Evolutionary conservation across 92 coral and sea anemone species (phyloP).

Genomic region (Chrysogorgia sp.): DNA sequence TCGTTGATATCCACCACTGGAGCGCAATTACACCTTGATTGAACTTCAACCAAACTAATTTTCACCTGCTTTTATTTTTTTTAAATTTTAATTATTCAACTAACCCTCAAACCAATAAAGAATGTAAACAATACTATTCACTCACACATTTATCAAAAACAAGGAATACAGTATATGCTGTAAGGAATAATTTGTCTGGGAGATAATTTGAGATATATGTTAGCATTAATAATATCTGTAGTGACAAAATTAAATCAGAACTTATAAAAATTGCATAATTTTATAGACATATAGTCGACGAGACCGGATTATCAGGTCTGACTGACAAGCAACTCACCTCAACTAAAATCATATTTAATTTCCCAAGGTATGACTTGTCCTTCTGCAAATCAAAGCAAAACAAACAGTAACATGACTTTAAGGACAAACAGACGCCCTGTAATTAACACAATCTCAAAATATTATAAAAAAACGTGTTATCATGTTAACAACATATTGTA

Average conservation of each 20-base stretch:
- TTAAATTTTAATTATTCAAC: neutral
- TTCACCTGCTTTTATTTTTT: neutral
- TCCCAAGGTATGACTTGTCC: slow-evolving; percentile 90
- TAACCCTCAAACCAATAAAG: neutral
- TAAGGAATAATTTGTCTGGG: too few species aligned
- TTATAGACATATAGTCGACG: too few species aligned
- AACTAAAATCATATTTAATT: slow-evolving; percentile 94
- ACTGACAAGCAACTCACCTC: slow-evolving; percentile 86
- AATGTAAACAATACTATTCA: neutral
- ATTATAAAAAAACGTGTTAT: neutral
- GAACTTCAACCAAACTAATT: neutral
- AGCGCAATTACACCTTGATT: too few species aligned
- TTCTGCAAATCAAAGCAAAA: slow-evolving; percentile 61
- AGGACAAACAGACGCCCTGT: too few species aligned
- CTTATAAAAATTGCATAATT: too few species aligned
- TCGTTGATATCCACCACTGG: too few species aligned
- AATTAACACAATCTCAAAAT: too few species aligned
- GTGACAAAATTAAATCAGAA: too few species aligned
- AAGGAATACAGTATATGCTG: too few species aligned
- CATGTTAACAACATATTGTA: slow-evolving; percentile 36
- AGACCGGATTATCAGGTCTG: neutral
- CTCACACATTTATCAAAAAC: neutral
- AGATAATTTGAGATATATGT: too few species aligned
- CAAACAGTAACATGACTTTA: too few species aligned
- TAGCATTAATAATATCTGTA: too few species aligned